These are phyloP conservation scores for Cynopterus brachyotis DNA, from an alignment of 2,113 vertebrate species.

Conservation along the genomic window DNA sequence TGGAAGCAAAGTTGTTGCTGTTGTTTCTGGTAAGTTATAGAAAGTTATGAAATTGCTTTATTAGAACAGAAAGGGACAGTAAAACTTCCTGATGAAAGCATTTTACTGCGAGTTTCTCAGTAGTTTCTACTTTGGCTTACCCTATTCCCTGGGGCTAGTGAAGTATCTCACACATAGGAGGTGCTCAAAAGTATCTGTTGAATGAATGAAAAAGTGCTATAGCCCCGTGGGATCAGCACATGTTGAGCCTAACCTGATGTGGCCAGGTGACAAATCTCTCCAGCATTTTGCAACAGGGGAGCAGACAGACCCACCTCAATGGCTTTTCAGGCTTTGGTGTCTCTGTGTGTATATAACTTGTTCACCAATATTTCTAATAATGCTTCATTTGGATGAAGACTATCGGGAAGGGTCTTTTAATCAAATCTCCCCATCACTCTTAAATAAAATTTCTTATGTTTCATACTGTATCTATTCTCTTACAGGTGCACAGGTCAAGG, in stretches of 20 bases:
- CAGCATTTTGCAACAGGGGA: not conserved
- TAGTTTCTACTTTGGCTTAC: not conserved
- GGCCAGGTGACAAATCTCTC: not conserved
- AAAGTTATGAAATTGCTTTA: slow-evolving; percentile 25
- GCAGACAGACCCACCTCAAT: not conserved
- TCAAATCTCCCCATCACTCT: not conserved
- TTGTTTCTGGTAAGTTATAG: not conserved
- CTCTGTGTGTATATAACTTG: not conserved
- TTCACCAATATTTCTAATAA: not conserved
- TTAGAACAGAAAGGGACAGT: not conserved
- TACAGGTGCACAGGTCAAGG: not conserved
- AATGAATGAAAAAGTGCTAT: not conserved
- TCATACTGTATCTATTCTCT: not conserved
- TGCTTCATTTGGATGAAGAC: not conserved
- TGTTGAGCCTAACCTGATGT: fast-evolving
- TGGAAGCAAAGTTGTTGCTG: slow-evolving; percentile 27
- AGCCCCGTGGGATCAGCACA: not conserved
- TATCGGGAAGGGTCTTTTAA: not conserved
- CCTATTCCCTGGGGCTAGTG: not conserved
- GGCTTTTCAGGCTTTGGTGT: not conserved
- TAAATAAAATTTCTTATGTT: not conserved
- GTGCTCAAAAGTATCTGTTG: not conserved
- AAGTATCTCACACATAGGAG: not conserved
- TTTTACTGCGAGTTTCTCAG: not conserved
- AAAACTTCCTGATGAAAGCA: not conserved